Percentiles rank a stretch among this genome's conserved stretches.
These are phyloP conservation scores for Crocuta crocuta DNA, from an alignment of 2,113 vertebrate species.

Conservation along the genomic window DNA sequence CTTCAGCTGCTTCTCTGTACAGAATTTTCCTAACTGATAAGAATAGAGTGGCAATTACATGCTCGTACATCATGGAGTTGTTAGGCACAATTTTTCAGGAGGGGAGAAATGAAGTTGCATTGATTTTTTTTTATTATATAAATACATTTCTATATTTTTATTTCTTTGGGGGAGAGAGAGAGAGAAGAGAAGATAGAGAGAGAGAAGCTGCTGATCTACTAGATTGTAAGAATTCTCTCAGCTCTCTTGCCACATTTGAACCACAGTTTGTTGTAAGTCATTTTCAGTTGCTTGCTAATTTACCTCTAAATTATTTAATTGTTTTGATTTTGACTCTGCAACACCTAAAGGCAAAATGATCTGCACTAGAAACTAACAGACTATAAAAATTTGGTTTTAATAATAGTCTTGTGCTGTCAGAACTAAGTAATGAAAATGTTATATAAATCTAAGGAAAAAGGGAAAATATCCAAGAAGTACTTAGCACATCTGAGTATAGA, in stretches of 20 bases:
- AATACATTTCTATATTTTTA: not conserved
- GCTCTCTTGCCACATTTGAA: not conserved
- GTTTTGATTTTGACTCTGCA: constrained; percentile 74
- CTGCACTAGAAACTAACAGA: constrained; percentile 60
- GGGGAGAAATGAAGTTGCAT: not conserved
- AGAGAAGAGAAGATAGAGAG: not conserved
- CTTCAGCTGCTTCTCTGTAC: not conserved
- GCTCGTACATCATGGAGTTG: not conserved
- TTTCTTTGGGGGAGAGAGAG: not conserved
- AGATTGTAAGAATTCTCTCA: not conserved
- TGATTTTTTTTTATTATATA: not conserved
- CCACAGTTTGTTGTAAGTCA: constrained; percentile 22
- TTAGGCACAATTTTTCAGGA: not conserved
- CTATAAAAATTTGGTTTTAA: constrained; percentile 70
- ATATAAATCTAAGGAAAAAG: constrained; percentile 34
- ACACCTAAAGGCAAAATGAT: constrained; percentile 75
- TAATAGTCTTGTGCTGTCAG: constrained; percentile 59
- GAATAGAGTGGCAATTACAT: not conserved
- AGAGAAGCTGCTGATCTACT: not conserved
- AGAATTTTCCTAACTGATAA: not conserved
- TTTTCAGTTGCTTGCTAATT: constrained; percentile 74
- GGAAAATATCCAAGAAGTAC: constrained; percentile 16
- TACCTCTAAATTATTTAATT: constrained; percentile 77
- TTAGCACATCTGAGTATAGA: not conserved
- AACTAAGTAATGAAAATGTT: constrained; percentile 71